A percentile compares a stretch with the other conserved stretches of the same genome.
phyloP scores from a whole-genome alignment of 2,113 vertebrate species.

The Entosphenus tridentatus region DNA sequence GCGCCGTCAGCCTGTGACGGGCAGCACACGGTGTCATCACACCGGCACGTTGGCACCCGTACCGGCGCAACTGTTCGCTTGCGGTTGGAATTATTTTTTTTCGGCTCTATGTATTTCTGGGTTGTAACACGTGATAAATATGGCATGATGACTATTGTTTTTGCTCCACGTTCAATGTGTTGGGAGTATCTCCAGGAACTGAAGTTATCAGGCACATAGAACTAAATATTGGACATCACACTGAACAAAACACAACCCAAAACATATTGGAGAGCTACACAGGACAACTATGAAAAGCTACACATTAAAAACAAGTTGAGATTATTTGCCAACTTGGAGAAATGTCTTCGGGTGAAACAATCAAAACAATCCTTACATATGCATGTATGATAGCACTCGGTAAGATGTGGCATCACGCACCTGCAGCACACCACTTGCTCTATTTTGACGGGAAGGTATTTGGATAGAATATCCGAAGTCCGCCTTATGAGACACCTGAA shows the following conservation, averaged over 20 bases:
- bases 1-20: conserved; percentile 43
- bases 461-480: conserved; percentile 86
- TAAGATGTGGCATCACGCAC: conserved; percentile 20
- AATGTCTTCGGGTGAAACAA: not conserved
- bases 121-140: not conserved
- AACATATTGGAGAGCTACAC: not conserved
- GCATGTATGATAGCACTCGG: not conserved
- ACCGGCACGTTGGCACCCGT: not conserved
- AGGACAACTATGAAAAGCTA: not conserved
- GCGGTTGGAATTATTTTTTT: not conserved
- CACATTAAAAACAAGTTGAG: not conserved
- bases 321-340: not conserved
- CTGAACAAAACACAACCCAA: not conserved
- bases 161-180: no score
- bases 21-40: not conserved
- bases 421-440: conserved; percentile 93
- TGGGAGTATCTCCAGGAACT: no score
- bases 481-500: conserved; percentile 73
- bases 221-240: no score
- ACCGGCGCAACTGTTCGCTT: not conserved
- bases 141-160: not conserved
- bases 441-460: conserved; percentile 90
- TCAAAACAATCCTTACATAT: not conserved
- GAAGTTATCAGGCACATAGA: no score
- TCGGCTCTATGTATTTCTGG: not conserved